Percentiles rank a stretch among this genome's conserved stretches.
These are phyloP conservation scores for Poecilia picta DNA, from an alignment of 2,797 vertebrate species.

Conservation along the genomic window DNA sequence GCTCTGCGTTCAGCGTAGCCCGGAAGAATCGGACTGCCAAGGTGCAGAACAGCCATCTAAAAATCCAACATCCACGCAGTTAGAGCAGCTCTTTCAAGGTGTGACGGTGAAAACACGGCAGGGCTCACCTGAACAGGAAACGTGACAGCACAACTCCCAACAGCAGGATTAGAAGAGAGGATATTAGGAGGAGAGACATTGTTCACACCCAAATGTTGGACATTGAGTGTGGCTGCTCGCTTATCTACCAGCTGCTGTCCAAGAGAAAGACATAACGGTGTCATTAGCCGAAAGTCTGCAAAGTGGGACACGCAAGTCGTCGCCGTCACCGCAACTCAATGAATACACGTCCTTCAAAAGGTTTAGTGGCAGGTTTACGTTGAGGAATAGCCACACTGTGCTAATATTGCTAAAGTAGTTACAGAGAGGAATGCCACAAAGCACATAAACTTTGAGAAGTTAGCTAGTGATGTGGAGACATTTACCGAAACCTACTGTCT, in stretches of 20 bases:
- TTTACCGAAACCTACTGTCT: not conserved
- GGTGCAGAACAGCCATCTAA: constrained; percentile 88
- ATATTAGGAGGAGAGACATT: constrained; percentile 78
- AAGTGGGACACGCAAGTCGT: not conserved
- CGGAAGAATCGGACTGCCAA: constrained; percentile 88
- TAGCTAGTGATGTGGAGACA: constrained; percentile 7
- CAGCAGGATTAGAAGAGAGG: constrained; percentile 63
- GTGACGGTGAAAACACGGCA: not conserved
- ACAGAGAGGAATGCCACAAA: constrained; percentile 19
- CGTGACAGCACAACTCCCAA: constrained; percentile 56
- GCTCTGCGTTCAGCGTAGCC: constrained; percentile 86
- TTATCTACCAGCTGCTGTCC: constrained; percentile 59
- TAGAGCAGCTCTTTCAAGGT: not conserved
- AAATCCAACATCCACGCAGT: not conserved
- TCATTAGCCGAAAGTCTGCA: not conserved
- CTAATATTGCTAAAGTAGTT: constrained; percentile 44
- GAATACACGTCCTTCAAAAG: not conserved
- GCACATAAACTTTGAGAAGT: constrained; percentile 30
- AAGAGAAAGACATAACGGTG: constrained; percentile 22
- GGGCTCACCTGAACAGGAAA: constrained; percentile 76
- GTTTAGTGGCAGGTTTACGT: constrained; percentile 5
- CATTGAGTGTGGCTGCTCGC: constrained; percentile 56
- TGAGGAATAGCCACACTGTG: constrained; percentile 18
- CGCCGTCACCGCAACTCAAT: not conserved
- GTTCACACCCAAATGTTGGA: constrained; percentile 63